Evolutionary conservation across 1,140 invertebrate genomes (phyloP), one percentile per base, ranked within the genome.

Genomic region (Venustaconcha ellipsiformis): DNA sequence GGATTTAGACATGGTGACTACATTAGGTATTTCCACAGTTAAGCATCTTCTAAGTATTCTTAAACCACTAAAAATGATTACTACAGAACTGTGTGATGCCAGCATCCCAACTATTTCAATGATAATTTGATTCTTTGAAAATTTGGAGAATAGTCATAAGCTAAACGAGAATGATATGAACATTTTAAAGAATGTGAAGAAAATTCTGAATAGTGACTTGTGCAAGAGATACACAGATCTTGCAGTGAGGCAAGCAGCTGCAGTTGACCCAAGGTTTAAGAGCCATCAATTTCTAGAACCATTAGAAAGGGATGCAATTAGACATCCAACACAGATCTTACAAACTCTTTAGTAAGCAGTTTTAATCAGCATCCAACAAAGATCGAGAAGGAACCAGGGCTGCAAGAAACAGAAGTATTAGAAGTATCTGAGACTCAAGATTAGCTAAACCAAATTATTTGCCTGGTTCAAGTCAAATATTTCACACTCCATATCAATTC

Each of bases 281-380:
- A 56, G 59, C 17, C 57, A 15, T 56, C 37, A 30, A 30, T 68
- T 68, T 68, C 56, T 68, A 56, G 67, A 68, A 15, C 17, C 26
- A 56, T 68, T 68, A 48, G 67, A 68, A 56, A 68, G 67, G 18
- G 20, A 20, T 68, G 17, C 20, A 20, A 13, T 68, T 17, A 68
- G 37, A 68, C 67, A 55, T 68, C 67, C 57, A 57, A 56, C n/a
- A 68, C 57, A n/a, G n/a, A 30, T 23, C 37, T 68, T 30, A 15
- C 37, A 68, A 15, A 68, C 57, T 48, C 67, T 56, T 56, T 68
- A 20, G 48, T 17, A 23, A 68, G 57, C 23, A 68, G 67, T 56
- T 68, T 56, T 56, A 56, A 20, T 57, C 37, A 57, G 23, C 67
- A 68, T 68, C 48, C 67, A n/a, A 56, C 57, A 14, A 68, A 68